Evolutionary conservation across 2,113 vertebrate species (phyloP).

Genomic region (Laticauda colubrina): DNA sequence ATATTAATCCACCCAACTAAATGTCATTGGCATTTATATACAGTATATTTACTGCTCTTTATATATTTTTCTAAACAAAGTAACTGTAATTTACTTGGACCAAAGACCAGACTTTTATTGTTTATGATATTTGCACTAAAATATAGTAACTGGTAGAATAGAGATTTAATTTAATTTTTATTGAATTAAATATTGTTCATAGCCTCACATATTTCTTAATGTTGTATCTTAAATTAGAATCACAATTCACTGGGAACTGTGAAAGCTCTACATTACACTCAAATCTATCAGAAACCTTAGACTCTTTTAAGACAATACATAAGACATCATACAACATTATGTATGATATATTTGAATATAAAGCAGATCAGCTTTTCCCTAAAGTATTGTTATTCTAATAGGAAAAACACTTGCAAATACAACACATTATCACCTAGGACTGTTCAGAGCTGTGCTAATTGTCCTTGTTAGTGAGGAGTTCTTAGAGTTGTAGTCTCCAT

Average conservation of each 20-base stretch:
- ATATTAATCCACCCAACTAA: not conserved
- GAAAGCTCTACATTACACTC: not conserved
- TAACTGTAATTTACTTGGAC: not conserved
- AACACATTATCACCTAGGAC: not conserved
- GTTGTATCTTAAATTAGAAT: not conserved
- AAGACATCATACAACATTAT: not conserved
- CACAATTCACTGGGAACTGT: not conserved
- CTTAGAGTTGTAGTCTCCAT: not conserved
- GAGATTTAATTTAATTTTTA: not conserved
- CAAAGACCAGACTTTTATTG: not conserved
- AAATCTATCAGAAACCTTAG: not conserved
- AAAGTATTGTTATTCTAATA: not conserved
- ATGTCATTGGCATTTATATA: not conserved
- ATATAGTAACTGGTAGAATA: not conserved
- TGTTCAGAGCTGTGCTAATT: not conserved
- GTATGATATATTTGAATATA: not conserved
- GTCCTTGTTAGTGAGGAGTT: not conserved
- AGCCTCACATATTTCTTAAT: not conserved
- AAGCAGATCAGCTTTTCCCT: not conserved
- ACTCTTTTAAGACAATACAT: not conserved
- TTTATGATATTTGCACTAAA: not conserved
- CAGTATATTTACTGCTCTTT: not conserved
- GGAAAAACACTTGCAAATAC: not conserved
- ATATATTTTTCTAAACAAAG: not conserved
- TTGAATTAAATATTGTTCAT: not conserved